Percentiles rank a stretch among this genome's conserved stretches.
Conservation (phyloP, 2,797 vertebrate genomes). For the Acanthopagrus latus region DNA sequence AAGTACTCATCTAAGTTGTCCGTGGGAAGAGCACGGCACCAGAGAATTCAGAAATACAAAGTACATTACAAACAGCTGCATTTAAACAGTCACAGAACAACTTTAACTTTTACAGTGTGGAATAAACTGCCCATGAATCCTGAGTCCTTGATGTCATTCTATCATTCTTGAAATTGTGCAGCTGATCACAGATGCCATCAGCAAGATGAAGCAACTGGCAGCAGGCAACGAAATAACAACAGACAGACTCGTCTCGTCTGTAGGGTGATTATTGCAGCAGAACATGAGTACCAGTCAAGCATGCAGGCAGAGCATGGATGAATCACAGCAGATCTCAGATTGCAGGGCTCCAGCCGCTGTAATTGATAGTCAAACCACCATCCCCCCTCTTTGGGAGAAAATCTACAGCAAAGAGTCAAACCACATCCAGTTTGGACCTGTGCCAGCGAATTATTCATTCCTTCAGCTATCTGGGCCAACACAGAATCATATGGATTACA, state of each 20-base stretch:
- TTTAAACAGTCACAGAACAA: conserved; percentile 48
- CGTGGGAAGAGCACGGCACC: conserved; percentile 40
- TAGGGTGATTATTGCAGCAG: conserved; percentile 44
- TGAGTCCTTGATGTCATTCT: conserved; percentile 5
- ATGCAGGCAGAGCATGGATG: conserved; percentile 64
- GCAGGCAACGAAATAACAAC: conserved; percentile 28
- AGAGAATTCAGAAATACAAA: conserved; percentile 30
- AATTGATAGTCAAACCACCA: conserved; percentile 77
- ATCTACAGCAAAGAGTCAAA: conserved; percentile 70
- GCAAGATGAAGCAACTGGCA: conserved; percentile 29
- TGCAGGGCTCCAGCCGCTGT: conserved; percentile 74
- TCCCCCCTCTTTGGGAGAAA: conserved; percentile 55
- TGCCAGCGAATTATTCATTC: conserved; percentile 81
- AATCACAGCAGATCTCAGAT: conserved; percentile 76
- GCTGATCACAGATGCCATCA: conserved; percentile 29
- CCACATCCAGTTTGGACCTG: conserved; percentile 79
- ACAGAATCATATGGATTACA: conserved; percentile 77
- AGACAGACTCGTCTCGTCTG: conserved; percentile 20
- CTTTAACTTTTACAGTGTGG: conserved; percentile 22
- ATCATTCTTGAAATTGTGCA: conserved; percentile 13
- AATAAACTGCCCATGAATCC: background rate
- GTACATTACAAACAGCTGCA: conserved; percentile 66
- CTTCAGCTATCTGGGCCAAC: conserved; percentile 75
- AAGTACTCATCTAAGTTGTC: conserved; percentile 29
- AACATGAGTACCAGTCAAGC: conserved; percentile 59